Evolutionary conservation across 2,888 invertebrate genomes (phyloP).

Genomic region (Drosophila neotestacea): DNA sequence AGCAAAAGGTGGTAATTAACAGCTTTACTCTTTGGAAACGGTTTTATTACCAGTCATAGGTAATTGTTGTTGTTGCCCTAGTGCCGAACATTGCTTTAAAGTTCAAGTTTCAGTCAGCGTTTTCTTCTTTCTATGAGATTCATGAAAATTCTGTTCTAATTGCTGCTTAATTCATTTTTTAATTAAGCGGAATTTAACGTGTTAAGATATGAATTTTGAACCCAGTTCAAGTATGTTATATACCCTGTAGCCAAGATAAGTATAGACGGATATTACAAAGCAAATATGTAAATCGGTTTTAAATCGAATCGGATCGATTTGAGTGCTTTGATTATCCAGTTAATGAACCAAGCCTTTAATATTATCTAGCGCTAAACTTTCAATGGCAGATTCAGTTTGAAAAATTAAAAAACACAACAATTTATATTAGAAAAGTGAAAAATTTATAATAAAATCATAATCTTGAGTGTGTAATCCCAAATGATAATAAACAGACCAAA

Average conservation of each 20-base stretch:
- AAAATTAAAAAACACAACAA: too few relatives aligned
- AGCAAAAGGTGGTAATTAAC: constrained; percentile 30
- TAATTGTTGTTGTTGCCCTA: not conserved
- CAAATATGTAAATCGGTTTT: too few relatives aligned
- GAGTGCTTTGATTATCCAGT: too few relatives aligned
- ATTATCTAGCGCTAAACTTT: too few relatives aligned
- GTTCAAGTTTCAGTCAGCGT: not conserved
- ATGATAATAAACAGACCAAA: too few relatives aligned
- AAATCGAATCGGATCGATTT: too few relatives aligned
- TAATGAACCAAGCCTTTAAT: too few relatives aligned
- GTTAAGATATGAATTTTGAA: not conserved
- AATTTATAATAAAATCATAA: too few relatives aligned
- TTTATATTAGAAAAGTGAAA: too few relatives aligned
- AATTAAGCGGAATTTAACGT: constrained; percentile 17
- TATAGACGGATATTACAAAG: too few relatives aligned
- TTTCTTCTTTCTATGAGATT: constrained; percentile 5
- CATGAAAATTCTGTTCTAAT: constrained; percentile 31
- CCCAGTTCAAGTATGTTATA: not conserved
- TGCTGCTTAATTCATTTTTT: constrained; percentile 14
- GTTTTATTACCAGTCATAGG: constrained; percentile 6
- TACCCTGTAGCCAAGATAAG: not conserved
- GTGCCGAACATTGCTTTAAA: not conserved
- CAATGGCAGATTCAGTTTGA: too few relatives aligned
- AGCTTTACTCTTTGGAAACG: constrained; percentile 2
- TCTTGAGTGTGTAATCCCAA: too few relatives aligned